Conservation (phyloP, 2,113 vertebrate genomes). For the Prinia subflava region DNA sequence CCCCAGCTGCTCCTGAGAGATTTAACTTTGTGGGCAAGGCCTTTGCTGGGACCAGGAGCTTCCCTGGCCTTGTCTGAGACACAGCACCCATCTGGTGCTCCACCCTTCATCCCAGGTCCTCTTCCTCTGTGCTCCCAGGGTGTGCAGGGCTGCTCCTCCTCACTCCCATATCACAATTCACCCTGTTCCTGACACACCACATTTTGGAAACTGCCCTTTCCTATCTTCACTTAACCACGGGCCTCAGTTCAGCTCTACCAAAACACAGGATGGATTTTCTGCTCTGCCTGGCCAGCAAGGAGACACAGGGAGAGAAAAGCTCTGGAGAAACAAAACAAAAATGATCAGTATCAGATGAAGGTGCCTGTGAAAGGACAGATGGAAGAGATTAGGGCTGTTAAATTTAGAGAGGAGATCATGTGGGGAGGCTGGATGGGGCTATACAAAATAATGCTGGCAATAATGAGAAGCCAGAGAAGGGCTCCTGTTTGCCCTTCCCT, state of each 20-base stretch:
- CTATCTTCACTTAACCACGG: neutral
- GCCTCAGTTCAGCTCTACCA: neutral
- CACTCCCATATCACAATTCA: accelerated
- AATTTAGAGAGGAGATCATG: neutral
- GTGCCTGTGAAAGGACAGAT: conserved; percentile 19
- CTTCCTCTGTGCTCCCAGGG: neutral
- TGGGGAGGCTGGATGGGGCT: neutral
- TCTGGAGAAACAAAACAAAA: neutral
- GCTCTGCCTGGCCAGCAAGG: neutral
- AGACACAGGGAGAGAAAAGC: neutral
- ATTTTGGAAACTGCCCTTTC: neutral
- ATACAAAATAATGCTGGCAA: neutral
- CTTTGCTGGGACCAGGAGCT: neutral
- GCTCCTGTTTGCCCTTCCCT: neutral
- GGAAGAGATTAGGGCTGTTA: neutral
- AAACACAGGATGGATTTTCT: neutral
- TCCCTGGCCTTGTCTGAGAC: neutral
- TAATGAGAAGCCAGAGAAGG: neutral
- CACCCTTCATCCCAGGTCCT: neutral
- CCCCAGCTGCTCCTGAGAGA: neutral
- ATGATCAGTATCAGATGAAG: neutral
- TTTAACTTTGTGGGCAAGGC: neutral
- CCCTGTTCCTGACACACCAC: neutral
- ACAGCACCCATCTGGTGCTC: neutral
- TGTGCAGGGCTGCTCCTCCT: neutral